These are phyloP conservation scores for Blomia tropicalis DNA, from an alignment of 2,888 invertebrate genomes.

Conservation along the genomic window DNA sequence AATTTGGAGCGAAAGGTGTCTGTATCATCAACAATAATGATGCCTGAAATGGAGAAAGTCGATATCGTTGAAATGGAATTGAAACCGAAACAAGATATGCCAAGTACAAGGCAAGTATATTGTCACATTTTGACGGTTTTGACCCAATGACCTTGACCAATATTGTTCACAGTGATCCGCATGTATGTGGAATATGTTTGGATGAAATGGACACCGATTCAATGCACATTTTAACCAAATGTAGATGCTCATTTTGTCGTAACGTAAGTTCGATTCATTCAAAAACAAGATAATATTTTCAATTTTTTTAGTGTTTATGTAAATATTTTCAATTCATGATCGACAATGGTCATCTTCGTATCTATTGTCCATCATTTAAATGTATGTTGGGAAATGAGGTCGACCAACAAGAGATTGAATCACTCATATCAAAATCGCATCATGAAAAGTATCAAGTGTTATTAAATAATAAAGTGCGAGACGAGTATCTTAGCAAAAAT, in stretches of 20 bases:
- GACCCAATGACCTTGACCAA: background rate
- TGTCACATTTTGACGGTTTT: too few relatives aligned
- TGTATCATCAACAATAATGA: too few relatives aligned
- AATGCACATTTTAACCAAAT: background rate
- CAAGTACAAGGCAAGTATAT: too few relatives aligned
- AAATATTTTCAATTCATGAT: slow-evolving; percentile 11
- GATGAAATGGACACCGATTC: background rate
- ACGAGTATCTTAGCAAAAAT: background rate
- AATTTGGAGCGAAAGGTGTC: too few relatives aligned
- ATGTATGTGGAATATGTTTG: slow-evolving; percentile 1
- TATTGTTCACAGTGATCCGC: background rate
- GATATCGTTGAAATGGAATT: too few relatives aligned
- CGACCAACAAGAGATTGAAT: background rate
- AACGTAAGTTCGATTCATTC: background rate
- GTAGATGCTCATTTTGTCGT: background rate
- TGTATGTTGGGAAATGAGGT: background rate
- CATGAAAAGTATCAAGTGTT: background rate
- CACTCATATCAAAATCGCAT: background rate
- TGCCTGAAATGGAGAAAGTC: too few relatives aligned
- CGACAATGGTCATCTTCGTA: slow-evolving; percentile 10
- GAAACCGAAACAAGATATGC: too few relatives aligned
- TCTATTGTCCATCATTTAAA: slow-evolving; percentile 7
- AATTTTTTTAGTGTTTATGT: slow-evolving; percentile 1
- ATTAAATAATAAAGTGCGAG: background rate
- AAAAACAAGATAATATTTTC: background rate